A percentile compares a stretch with the other conserved stretches of the same genome.
Conservation (phyloP, 2,888 invertebrate species). For the Zele albiditarsus region DNA sequence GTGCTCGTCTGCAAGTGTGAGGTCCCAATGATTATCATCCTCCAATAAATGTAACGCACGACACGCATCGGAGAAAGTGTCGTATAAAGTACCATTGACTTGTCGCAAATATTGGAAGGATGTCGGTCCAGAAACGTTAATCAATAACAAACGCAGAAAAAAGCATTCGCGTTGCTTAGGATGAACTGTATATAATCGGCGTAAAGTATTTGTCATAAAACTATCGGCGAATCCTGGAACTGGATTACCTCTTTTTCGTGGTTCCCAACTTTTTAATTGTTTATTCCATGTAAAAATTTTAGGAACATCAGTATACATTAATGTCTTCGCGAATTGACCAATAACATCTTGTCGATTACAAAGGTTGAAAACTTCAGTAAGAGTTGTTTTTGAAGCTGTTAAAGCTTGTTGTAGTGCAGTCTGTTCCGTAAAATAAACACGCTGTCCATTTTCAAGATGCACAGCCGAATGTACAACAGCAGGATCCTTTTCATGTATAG, state of each 20-base stretch:
- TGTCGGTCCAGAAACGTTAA: constrained; percentile 63
- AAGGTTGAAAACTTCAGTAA: constrained; percentile 53
- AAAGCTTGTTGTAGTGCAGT: constrained; percentile 42
- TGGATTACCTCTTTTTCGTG: constrained; percentile 52
- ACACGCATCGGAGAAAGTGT: constrained; percentile 69
- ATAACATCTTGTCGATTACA: constrained; percentile 46
- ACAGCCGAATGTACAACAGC: constrained; percentile 54
- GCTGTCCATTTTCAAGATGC: constrained; percentile 58
- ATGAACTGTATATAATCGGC: constrained; percentile 60
- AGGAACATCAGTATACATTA: constrained; percentile 51
- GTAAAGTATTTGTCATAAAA: constrained; percentile 52
- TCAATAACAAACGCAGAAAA: constrained; percentile 60
- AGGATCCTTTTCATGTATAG: constrained; percentile 58
- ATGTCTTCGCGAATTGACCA: constrained; percentile 53
- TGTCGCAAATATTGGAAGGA: constrained; percentile 64
- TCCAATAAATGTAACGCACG: constrained; percentile 60
- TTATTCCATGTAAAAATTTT: constrained; percentile 50
- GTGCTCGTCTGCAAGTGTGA: constrained; percentile 49
- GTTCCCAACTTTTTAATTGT: constrained; percentile 35
- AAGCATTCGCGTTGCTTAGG: constrained; percentile 60
- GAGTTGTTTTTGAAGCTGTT: constrained; percentile 46
- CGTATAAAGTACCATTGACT: constrained; percentile 63
- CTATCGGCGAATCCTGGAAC: constrained; percentile 49
- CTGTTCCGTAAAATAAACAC: constrained; percentile 55
- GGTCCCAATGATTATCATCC: constrained; percentile 59